phyloP scores from a whole-genome alignment of 2,113 vertebrate genomes.

The Osmerus mordax region DNA sequence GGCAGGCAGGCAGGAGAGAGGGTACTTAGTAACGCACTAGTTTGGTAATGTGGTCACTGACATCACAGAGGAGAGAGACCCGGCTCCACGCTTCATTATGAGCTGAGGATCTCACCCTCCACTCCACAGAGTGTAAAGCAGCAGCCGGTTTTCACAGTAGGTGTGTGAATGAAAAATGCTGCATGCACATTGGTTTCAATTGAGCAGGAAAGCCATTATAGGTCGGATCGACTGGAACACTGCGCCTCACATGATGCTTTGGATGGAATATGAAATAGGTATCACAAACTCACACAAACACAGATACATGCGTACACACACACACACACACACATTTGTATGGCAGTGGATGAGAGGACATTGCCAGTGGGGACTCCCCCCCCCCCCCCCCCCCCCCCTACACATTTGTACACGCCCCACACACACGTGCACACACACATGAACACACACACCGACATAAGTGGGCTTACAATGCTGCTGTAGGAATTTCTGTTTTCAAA shows the following conservation, averaged over 20 bases:
- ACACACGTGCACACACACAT: background rate
- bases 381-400: background rate
- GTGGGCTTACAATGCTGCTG: background rate
- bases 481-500: no score
- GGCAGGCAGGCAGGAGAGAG: slow-evolving; percentile 16
- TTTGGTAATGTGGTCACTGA: slow-evolving; percentile 63
- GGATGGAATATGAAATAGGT: background rate
- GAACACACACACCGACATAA: background rate
- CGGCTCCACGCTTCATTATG: slow-evolving; percentile 2
- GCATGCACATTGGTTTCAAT: no score
- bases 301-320: background rate
- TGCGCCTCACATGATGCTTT: no score
- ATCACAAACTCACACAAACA: background rate
- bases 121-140: no score
- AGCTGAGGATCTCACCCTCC: no score
- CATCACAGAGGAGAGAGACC: slow-evolving; percentile 14
- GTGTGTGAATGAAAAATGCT: no score
- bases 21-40: slow-evolving; percentile 61
- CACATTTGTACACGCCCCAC: background rate
- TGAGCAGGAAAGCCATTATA: no score
- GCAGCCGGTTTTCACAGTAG: no score
- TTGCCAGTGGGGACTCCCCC: background rate
- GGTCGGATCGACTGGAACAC: no score
- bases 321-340: slow-evolving; percentile 20
- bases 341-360: slow-evolving; percentile 33